phyloP scores from a whole-genome alignment of 2,113 vertebrate genomes.

The Sminthopsis crassicaudata region DNA sequence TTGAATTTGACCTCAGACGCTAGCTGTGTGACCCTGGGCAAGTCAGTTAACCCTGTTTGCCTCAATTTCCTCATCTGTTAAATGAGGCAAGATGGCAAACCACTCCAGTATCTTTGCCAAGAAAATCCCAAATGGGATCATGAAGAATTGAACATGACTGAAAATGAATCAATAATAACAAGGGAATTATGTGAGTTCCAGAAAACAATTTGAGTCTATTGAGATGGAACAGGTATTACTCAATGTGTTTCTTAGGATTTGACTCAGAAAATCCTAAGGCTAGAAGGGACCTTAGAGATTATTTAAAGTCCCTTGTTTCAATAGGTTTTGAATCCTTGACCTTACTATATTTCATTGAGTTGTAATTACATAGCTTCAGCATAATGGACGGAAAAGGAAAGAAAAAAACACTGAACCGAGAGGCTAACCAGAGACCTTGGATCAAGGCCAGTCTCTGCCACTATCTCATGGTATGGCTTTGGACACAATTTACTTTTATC shows the following conservation, averaged over 20 bases:
- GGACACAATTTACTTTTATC: background rate
- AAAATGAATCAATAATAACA: background rate
- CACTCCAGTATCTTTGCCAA: background rate
- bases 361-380: background rate
- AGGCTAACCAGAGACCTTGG: background rate
- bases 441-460: background rate
- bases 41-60: background rate
- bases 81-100: background rate
- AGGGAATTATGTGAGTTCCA: background rate
- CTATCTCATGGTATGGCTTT: background rate
- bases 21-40: background rate
- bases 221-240: background rate
- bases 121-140: no score
- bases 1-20: background rate
- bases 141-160: background rate
- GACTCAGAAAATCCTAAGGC: background rate
- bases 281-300: background rate
- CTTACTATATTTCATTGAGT: background rate
- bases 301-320: background rate
- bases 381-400: background rate
- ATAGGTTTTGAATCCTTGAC: background rate
- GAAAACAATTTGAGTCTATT: background rate
- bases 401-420: background rate
- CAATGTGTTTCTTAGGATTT: background rate
- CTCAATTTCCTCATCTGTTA: background rate